Conservation (phyloP, 2,888 invertebrate species). For the Cataglyphis altisquamis region DNA sequence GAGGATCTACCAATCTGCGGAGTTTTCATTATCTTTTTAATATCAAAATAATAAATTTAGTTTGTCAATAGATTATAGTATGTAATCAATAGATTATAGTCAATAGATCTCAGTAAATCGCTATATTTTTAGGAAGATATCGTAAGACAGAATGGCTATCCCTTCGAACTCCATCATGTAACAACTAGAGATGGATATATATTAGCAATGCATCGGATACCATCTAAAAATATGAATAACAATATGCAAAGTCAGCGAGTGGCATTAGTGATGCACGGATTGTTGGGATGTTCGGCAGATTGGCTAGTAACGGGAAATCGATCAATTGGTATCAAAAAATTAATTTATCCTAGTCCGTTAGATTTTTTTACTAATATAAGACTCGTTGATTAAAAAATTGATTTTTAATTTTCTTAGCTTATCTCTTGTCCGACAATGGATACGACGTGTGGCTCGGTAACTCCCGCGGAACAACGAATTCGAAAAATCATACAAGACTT, state of each 20-base stretch:
- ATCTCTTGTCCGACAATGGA: constrained; percentile 74
- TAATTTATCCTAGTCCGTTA: background rate
- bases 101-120: background rate
- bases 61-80: background rate
- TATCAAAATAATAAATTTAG: constrained; percentile 8
- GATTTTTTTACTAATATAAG: background rate
- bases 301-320: constrained; percentile 76
- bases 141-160: constrained; percentile 50
- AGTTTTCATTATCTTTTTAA: background rate
- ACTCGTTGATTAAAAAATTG: background rate
- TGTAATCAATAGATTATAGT: background rate
- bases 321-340: constrained; percentile 87
- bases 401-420: constrained; percentile 62
- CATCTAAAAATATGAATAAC: constrained; percentile 71
- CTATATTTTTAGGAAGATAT: constrained; percentile 40
- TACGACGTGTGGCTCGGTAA: constrained; percentile 87
- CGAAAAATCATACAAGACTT: constrained; percentile 50
- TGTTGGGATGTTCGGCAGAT: constrained; percentile 58
- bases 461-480: constrained; percentile 84
- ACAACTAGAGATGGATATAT: constrained; percentile 62
- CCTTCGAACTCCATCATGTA: constrained; percentile 56
- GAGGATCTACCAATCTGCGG: background rate
- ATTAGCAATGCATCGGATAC: constrained; percentile 61
- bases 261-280: constrained; percentile 62
- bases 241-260: constrained; percentile 22